Conservation (phyloP, 2,888 invertebrate species). For the Lithophane socia region DNA sequence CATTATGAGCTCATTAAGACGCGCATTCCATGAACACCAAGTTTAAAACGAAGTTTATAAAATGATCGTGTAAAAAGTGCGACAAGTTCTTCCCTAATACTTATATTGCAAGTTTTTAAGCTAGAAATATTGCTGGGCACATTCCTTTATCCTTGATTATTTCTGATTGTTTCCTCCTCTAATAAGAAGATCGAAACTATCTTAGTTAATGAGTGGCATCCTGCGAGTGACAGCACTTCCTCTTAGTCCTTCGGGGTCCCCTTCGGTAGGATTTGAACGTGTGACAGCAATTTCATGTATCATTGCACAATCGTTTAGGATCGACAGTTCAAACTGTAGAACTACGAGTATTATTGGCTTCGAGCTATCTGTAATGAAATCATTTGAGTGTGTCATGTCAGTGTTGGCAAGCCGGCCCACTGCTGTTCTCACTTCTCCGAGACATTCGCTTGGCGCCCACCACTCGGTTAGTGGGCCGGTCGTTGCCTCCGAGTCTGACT, state of each 20-base stretch:
- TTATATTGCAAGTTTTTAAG: background rate
- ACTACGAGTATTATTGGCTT: constrained; percentile 37
- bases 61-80: background rate
- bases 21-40: constrained; percentile 15
- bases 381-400: constrained; percentile 51
- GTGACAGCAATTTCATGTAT: background rate
- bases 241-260: background rate
- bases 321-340: background rate
- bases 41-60: background rate
- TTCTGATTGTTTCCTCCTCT: constrained; percentile 6
- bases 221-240: background rate
- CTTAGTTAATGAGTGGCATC: constrained; percentile 10
- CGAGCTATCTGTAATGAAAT: constrained; percentile 40
- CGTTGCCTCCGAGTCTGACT: constrained; percentile 74
- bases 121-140: background rate
- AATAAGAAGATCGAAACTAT: background rate
- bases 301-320: constrained; percentile 5
- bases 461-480: constrained; percentile 84
- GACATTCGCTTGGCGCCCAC: constrained; percentile 72
- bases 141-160: background rate
- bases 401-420: constrained; percentile 68
- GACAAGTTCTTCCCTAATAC: background rate
- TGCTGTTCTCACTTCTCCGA: constrained; percentile 44
- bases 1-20: constrained; percentile 8
- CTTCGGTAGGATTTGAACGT: constrained; percentile 11